Conservation (phyloP, 2,113 vertebrate genomes). For the Callipepla squamata region DNA sequence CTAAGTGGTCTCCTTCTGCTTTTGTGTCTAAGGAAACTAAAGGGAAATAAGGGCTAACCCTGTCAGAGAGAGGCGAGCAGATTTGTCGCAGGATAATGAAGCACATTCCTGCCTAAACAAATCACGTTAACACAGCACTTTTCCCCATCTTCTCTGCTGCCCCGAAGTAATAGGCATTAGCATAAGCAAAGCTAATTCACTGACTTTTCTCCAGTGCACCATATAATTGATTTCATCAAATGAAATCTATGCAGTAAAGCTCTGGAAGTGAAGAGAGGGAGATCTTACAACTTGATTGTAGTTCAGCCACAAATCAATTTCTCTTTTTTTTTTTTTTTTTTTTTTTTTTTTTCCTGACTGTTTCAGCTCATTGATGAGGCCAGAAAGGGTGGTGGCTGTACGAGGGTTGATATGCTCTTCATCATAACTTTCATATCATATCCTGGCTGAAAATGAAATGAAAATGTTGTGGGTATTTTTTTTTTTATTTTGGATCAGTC, state of each 20-base stretch:
- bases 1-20: no score
- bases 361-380: background rate
- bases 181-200: constrained; percentile 30
- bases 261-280: background rate
- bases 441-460: background rate
- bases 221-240: constrained; percentile 18
- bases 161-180: background rate
- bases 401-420: background rate
- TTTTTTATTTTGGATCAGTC: background rate
- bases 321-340: background rate
- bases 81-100: background rate
- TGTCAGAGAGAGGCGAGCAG: background rate
- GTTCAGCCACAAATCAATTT: background rate
- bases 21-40: no score
- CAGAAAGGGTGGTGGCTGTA: background rate
- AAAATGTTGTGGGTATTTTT: background rate
- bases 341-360: background rate
- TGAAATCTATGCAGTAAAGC: constrained; percentile 8
- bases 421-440: background rate
- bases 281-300: background rate
- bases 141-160: background rate
- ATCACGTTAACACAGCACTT: background rate
- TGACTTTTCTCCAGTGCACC: background rate
- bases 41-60: background rate
- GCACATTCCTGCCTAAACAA: background rate